These are phyloP conservation scores for Ptychobarbus kaznakovi DNA, from an alignment of 2,797 vertebrate species.

Conservation along the genomic window DNA sequence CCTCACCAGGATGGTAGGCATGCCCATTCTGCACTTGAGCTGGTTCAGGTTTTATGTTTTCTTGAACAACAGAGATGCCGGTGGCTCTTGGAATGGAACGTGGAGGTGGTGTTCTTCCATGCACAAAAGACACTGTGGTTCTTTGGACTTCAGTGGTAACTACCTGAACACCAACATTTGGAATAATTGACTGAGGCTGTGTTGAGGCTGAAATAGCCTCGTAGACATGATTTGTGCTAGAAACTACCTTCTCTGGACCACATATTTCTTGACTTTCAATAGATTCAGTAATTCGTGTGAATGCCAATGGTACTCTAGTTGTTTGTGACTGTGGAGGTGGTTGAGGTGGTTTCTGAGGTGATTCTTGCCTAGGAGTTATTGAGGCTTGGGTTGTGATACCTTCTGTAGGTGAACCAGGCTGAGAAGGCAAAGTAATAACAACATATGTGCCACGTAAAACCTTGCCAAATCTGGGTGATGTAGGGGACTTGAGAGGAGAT, in stretches of 20 bases:
- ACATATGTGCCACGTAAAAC: conserved; percentile 93
- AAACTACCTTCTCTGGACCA: conserved; percentile 81
- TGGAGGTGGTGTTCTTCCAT: conserved; percentile 78
- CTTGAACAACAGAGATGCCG: conserved; percentile 75
- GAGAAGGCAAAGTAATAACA: conserved; percentile 97
- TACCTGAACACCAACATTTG: conserved; percentile 82
- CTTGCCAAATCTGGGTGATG: conserved; percentile 86
- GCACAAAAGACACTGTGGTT: conserved; percentile 82
- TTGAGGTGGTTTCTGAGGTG: conserved; percentile 77
- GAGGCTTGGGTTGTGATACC: conserved; percentile 84
- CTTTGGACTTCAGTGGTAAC: conserved; percentile 85
- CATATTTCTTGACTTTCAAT: conserved; percentile 84
- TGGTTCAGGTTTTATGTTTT: conserved; percentile 75
- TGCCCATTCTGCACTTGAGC: conserved; percentile 82
- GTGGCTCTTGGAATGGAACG: conserved; percentile 75
- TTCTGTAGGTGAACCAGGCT: conserved; percentile 94
- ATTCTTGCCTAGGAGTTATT: conserved; percentile 81
- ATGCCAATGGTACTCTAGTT: conserved; percentile 82
- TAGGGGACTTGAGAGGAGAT: conserved; percentile 88
- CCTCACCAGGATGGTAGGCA: conserved; percentile 80
- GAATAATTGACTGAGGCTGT: conserved; percentile 74
- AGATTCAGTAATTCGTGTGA: conserved; percentile 81
- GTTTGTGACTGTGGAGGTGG: conserved; percentile 69
- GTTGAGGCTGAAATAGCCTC: conserved; percentile 81
- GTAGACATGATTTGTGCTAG: conserved; percentile 83